Evolutionary conservation across 2,113 vertebrate species (phyloP), one percentile per base, ranked within the genome.

Genomic region (Genyomyrus donnyi): DNA sequence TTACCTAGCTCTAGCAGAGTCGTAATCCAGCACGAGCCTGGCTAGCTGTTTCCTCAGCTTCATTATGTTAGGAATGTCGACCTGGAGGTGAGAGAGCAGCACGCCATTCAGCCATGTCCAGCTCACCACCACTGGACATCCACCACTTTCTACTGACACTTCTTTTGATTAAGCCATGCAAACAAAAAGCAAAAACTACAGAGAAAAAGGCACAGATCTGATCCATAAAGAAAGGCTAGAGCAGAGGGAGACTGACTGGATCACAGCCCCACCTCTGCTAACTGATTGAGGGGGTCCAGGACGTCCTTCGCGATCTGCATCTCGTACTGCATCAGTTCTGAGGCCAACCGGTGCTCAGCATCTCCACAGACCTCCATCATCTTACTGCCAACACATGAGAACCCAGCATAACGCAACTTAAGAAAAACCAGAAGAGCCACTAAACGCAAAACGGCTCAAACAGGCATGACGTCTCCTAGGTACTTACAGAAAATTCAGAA

Each of bases 31-130:
- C 88, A 99, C 98, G 92, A 99, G 88, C 91, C 96, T 99, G 86
- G 97, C 96, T 58, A 99, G 95, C 94, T 99, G 98, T 39, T 98
- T 98, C 94, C 98, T 97, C 95, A 99, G 98, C 91, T 99, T 99
- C 93, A 98, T 97, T 93, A 99, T 98, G 95, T 99, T 99, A 0
- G 98, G 98, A 91, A 99, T 99, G 89, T 99, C 98, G 80, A 97
- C 93, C 98, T 99, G 80, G 31, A 93, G 89, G 7, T 0, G 19
- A 87, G 7, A 89, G 2, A 92, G 56, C 19, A 84, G 3, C n/a
- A 77, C 42, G 31, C 66, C n/a, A 90, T 15, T 90, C 13, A 88
- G 49, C 17, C 88, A 27, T 21, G 70, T 2, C 35, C 31, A 17
- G 15, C 27, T 70, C 10, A 70, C 62, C 62, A 13, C n/a, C 27